Conservation (phyloP, 2,888 invertebrate genomes). For the Agrotis exclamationis region DNA sequence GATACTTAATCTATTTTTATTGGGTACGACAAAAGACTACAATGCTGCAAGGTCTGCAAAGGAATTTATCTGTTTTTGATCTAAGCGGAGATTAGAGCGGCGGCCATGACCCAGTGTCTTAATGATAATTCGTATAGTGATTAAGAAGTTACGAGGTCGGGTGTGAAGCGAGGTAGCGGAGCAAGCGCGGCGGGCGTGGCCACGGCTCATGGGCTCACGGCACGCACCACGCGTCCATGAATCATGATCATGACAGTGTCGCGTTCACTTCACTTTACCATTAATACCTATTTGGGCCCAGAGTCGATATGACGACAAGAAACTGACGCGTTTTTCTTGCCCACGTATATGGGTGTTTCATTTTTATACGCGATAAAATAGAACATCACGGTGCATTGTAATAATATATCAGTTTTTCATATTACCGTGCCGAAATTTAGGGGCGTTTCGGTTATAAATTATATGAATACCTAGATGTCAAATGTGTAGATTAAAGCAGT, state of each 20-base stretch:
- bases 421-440: slow-evolving; percentile 1
- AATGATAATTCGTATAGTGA: slow-evolving; percentile 65
- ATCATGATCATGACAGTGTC: slow-evolving; percentile 61
- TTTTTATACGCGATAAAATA: slow-evolving; percentile 38
- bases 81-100: slow-evolving; percentile 60
- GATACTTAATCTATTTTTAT: slow-evolving; percentile 17
- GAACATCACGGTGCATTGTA: slow-evolving; percentile 3
- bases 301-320: slow-evolving; percentile 40
- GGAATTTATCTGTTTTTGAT: slow-evolving; percentile 64
- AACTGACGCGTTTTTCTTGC: slow-evolving; percentile 18
- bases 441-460: slow-evolving; percentile 10
- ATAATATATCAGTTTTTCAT: slow-evolving; percentile 6
- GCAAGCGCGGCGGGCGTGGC: slow-evolving; percentile 55
- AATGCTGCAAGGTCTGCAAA: slow-evolving; percentile 31
- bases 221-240: slow-evolving; percentile 64
- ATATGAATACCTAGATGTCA: slow-evolving; percentile 6
- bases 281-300: slow-evolving; percentile 52
- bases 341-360: slow-evolving; percentile 20
- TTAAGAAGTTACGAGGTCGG: slow-evolving; percentile 58
- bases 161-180: slow-evolving; percentile 28
- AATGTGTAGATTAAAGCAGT: slow-evolving; percentile 17
- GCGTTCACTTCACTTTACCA: slow-evolving; percentile 48
- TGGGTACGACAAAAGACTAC: slow-evolving; percentile 10
- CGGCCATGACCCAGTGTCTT: slow-evolving; percentile 65
- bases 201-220: slow-evolving; percentile 56